These are phyloP conservation scores for Coluber constrictor DNA, from an alignment of 2,797 vertebrate species.

Conservation along the genomic window DNA sequence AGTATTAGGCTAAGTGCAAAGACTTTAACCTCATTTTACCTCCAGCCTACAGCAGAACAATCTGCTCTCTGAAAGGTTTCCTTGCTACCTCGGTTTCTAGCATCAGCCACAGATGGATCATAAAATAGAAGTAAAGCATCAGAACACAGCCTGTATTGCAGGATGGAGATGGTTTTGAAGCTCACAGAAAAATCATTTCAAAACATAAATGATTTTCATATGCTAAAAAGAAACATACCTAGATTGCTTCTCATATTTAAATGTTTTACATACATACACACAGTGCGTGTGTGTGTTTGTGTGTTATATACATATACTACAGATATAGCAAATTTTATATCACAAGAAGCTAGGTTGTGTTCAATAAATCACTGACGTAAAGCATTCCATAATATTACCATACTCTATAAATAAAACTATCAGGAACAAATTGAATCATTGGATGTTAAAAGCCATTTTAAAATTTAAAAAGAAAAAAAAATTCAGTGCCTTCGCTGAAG, in stretches of 20 bases:
- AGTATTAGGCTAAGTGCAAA: neutral
- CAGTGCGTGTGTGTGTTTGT: neutral
- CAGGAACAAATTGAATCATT: neutral
- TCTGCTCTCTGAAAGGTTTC: neutral
- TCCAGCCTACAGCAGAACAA: neutral
- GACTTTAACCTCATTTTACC: neutral
- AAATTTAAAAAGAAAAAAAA: neutral
- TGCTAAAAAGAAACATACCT: neutral
- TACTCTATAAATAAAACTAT: neutral
- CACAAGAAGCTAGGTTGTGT: neutral
- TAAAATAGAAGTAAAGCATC: neutral
- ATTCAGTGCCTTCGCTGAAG: neutral
- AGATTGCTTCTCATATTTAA: neutral
- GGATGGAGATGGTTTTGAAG: neutral
- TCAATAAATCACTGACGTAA: neutral
- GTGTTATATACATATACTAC: neutral
- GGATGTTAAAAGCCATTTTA: neutral
- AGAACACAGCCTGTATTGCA: neutral
- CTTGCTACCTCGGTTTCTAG: neutral
- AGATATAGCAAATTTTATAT: neutral
- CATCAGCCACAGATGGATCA: neutral
- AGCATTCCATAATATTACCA: neutral
- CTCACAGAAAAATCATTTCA: neutral
- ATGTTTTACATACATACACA: neutral
- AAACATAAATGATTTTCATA: neutral